Base-by-base conservation (phyloP, 2,888 invertebrate genomes). In the Xanthorhoe designata region DNA sequence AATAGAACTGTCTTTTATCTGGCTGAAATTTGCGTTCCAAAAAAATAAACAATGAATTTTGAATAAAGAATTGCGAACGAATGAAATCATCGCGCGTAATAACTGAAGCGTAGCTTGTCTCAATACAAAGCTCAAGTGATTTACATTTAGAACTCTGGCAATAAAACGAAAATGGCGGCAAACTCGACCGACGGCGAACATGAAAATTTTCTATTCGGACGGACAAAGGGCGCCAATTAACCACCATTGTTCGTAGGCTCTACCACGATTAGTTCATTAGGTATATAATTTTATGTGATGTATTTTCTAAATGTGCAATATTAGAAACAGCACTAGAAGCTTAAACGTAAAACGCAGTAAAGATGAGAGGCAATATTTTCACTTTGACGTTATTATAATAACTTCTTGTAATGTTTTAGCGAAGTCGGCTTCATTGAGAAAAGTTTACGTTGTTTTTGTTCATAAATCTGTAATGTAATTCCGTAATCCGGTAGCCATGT, bases 171-270 rank as follows among this genome's bases (percentile, higher is more conserved):
- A 88, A 87, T 82, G 81, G 81, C 81, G 81, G 80, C 83, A 84
- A 32, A 88, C 88, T 83, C 84, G 81, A 77, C 78, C 81, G 84
- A 78, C 84, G 82, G 83, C 86, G 82, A 83, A 90, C 90, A 91
- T 90, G 88, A 87, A 61, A 90, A 91, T 91, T 90, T 90, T 91
- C 92, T 92, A 91, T 91, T 88, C 85, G 85, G 76, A 75, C 82
- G 88, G 85, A 92, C 92, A 92, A 92, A 92, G 86, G 90, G 89
- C 85, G 81, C 87, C 86, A 88, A 92, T 92, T 92, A 92, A 89
- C 89, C 84, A 74, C 50, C 83, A 89, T 92, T 92, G 92, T 92
- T 88, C 89, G 86, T 70, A 77, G 79, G 79, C 83, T 78, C 83
- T 79, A 79, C 72, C 80, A 75, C 87, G 88, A 90, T 92, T 90